Percentiles rank a stretch among this genome's conserved stretches.
phyloP scores from a whole-genome alignment of 92 coral and sea anemone genomes.

The Palythoa caribaeorum region DNA sequence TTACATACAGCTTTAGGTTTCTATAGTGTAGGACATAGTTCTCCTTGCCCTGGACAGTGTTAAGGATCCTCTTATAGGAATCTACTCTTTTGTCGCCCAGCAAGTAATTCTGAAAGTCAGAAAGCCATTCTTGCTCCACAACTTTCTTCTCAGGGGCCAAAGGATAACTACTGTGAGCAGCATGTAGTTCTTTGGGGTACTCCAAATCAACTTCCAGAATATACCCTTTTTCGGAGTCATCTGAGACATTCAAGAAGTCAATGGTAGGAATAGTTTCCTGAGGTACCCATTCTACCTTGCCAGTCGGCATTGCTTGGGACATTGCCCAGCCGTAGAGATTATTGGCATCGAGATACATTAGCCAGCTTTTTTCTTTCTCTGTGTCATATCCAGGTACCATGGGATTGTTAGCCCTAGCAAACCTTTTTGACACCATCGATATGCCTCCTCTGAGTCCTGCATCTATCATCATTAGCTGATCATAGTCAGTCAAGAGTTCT shows the following conservation, averaged over 20 bases:
- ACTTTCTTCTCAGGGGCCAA: not conserved
- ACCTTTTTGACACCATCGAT: not conserved
- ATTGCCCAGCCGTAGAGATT: not conserved
- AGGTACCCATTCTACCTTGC: too few species aligned
- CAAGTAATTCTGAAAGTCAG: not conserved
- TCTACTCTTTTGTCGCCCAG: too few species aligned
- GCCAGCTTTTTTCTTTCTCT: not conserved
- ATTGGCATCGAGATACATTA: not conserved
- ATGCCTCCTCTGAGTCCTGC: conserved; percentile 2
- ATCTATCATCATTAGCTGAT: not conserved
- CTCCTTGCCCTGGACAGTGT: conserved; percentile 1
- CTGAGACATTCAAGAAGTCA: not conserved
- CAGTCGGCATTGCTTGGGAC: not conserved
- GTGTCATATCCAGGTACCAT: not conserved
- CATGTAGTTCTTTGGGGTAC: not conserved
- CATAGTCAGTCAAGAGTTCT: not conserved
- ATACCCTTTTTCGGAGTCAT: conserved; percentile 7
- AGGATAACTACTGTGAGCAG: not conserved
- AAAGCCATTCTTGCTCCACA: not conserved
- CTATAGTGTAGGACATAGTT: conserved; percentile 38
- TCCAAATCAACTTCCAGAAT: not conserved
- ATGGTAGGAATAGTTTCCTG: too few species aligned
- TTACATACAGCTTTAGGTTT: conserved; percentile 27
- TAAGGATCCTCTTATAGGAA: not conserved
- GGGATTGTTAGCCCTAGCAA: conserved; percentile 7